These are phyloP conservation scores for Troides aeacus DNA, from an alignment of 2,888 invertebrate genomes.

Conservation along the genomic window DNA sequence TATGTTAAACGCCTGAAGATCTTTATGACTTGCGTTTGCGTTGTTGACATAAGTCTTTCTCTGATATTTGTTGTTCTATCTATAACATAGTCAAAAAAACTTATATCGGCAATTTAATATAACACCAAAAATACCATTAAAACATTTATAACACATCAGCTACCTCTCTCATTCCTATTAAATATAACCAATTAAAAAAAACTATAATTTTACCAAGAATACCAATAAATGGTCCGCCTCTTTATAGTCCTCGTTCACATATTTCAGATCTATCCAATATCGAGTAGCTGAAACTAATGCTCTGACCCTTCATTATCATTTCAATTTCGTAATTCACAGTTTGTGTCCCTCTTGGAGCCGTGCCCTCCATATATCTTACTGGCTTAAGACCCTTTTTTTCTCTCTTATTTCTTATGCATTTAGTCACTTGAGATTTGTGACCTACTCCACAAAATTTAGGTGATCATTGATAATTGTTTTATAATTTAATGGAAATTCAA, in stretches of 20 bases:
- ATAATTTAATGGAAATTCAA: background rate
- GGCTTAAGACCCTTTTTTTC: background rate
- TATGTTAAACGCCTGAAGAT: no score
- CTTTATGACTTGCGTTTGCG: no score
- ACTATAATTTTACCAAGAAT: background rate
- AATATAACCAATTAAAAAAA: background rate
- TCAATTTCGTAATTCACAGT: constrained; percentile 13
- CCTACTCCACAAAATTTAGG: background rate
- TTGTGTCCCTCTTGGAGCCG: background rate
- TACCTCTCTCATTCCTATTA: no score
- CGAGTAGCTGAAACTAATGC: constrained; percentile 2
- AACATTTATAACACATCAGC: no score
- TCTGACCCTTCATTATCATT: constrained; percentile 15
- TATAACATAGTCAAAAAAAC: no score
- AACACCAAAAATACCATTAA: no score
- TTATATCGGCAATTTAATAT: no score
- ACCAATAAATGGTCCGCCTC: background rate
- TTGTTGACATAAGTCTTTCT: no score
- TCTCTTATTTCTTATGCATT: background rate
- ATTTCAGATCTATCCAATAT: constrained; percentile 5
- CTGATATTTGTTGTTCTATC: no score
- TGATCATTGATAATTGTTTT: background rate
- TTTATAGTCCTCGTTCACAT: background rate
- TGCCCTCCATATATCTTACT: background rate
- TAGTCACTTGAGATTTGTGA: background rate